Percentiles rank a stretch among this genome's conserved stretches.
These are phyloP conservation scores for Nomada ruficornis DNA, from an alignment of 2,888 invertebrate species.

Conservation along the genomic window DNA sequence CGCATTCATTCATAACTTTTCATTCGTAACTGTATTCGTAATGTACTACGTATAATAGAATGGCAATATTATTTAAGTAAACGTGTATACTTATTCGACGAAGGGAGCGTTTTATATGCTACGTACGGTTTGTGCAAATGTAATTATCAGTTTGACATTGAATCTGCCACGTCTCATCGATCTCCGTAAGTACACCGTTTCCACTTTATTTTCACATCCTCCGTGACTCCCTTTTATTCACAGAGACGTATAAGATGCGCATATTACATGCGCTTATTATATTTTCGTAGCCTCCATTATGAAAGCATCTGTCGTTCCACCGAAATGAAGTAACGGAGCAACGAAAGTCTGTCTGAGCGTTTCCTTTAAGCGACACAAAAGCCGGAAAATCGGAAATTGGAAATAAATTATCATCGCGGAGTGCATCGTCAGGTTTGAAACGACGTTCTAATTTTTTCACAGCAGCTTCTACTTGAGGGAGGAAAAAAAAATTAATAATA, in stretches of 20 bases:
- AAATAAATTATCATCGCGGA: conserved; percentile 67
- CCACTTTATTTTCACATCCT: conserved; percentile 27
- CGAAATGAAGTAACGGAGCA: conserved; percentile 22
- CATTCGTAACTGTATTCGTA: too few species aligned
- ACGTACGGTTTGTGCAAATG: too few species aligned
- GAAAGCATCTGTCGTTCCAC: conserved; percentile 75
- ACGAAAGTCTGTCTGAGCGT: conserved; percentile 18
- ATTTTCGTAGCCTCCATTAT: conserved; percentile 70
- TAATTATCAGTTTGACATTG: background rate
- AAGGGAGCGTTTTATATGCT: too few species aligned
- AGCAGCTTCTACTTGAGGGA: too few species aligned
- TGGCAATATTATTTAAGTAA: too few species aligned
- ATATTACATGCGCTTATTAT: conserved; percentile 51
- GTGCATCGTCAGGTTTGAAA: conserved; percentile 11
- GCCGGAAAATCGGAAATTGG: conserved; percentile 76
- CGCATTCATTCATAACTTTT: too few species aligned
- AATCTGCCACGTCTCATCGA: background rate
- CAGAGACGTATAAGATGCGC: conserved; percentile 17
- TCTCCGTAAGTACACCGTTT: background rate
- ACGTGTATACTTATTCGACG: too few species aligned
- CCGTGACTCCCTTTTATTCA: conserved; percentile 13
- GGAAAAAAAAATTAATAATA: too few species aligned
- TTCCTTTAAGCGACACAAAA: conserved; percentile 44
- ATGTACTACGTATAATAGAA: too few species aligned
- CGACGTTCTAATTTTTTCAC: background rate